Conservation (phyloP, 2,113 vertebrate genomes). For the Entelurus aequoreus region DNA sequence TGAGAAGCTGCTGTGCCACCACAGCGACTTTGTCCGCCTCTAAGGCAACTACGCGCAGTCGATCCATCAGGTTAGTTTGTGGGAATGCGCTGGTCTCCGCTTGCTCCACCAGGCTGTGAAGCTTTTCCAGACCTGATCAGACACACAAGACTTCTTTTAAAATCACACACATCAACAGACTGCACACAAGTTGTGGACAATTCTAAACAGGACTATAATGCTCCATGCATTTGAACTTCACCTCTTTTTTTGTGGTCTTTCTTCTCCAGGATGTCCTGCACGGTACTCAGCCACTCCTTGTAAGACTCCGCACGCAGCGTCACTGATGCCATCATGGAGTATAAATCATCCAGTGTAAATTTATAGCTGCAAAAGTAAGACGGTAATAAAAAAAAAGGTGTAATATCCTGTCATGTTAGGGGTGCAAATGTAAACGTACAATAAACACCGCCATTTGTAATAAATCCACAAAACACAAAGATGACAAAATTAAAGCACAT, state of each 20-base stretch:
- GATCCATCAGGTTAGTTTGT: constrained; percentile 78
- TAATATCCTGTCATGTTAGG: background rate
- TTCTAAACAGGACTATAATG: background rate
- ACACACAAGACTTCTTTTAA: background rate
- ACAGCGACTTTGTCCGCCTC: constrained; percentile 89
- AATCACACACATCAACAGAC: background rate
- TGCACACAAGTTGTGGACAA: background rate
- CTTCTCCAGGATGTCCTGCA: constrained; percentile 83
- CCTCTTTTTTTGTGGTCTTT: constrained; percentile 84
- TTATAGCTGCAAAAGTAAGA: constrained; percentile 74
- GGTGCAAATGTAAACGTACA: too few species aligned
- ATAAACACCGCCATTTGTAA: too few species aligned
- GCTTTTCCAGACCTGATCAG: constrained; percentile 79
- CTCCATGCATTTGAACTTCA: constrained; percentile 28
- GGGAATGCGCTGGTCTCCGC: constrained; percentile 85
- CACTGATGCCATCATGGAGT: constrained; percentile 79
- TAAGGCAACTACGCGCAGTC: constrained; percentile 76
- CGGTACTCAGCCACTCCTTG: constrained; percentile 82
- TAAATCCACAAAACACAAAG: too few species aligned
- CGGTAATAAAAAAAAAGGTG: background rate
- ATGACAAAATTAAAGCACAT: too few species aligned
- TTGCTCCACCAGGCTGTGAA: constrained; percentile 85
- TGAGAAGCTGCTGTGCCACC: constrained; percentile 92
- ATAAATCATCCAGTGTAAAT: constrained; percentile 84
- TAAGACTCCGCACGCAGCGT: constrained; percentile 84